phyloP scores from a whole-genome alignment of 2,888 invertebrate genomes.

The Caenorhabditis japonica region DNA sequence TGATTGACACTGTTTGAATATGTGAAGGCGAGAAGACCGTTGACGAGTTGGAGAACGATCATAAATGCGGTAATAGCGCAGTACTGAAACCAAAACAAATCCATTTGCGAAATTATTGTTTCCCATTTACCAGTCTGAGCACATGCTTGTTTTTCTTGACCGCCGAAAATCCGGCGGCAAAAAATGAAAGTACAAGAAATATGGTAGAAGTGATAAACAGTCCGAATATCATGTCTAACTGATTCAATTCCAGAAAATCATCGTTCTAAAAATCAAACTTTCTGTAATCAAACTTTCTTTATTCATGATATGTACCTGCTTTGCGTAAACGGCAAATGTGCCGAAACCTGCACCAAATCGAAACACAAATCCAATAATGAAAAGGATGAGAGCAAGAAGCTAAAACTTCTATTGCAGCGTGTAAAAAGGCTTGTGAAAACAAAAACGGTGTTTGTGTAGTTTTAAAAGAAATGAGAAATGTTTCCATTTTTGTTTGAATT shows the following conservation, averaged over 20 bases:
- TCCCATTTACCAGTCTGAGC: too few relatives aligned
- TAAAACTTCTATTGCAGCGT: too few relatives aligned
- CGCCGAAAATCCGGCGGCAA: constrained; percentile 45
- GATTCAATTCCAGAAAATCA: constrained; percentile 59
- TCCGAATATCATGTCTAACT: constrained; percentile 61
- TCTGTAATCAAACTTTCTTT: neutral
- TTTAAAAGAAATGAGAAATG: neutral
- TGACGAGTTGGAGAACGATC: constrained; percentile 60
- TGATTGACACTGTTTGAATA: constrained; percentile 60
- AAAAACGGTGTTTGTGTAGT: too few relatives aligned
- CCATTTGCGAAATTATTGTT: neutral
- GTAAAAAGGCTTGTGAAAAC: too few relatives aligned
- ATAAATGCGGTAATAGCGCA: constrained; percentile 58
- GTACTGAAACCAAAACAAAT: too few relatives aligned
- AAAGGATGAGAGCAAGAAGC: constrained; percentile 54
- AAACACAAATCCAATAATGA: constrained; percentile 61
- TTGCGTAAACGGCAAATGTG: constrained; percentile 52
- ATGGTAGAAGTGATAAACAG: constrained; percentile 57
- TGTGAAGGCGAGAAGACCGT: constrained; percentile 60
- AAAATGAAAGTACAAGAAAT: constrained; percentile 55
- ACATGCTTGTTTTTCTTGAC: constrained; percentile 33
- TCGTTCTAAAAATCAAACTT: constrained; percentile 38
- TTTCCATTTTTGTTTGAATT: too few relatives aligned
- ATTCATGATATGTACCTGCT: constrained; percentile 33
- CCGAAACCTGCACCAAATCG: constrained; percentile 60